These are phyloP conservation scores for Balearica regulorum DNA, from an alignment of 2,797 vertebrate genomes.

Conservation along the genomic window DNA sequence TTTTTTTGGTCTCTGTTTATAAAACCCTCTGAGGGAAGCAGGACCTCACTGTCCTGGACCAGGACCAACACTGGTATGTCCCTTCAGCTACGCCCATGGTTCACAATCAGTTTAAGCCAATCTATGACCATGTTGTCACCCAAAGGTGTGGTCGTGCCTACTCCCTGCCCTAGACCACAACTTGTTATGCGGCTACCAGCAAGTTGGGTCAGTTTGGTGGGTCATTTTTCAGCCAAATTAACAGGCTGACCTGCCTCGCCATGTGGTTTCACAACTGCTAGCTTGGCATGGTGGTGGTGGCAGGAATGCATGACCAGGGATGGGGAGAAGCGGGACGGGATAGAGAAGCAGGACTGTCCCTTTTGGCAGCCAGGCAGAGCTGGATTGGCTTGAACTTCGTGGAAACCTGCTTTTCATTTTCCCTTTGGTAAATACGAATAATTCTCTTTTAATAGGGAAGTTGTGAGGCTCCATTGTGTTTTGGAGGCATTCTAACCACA, in stretches of 20 bases:
- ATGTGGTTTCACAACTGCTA: neutral
- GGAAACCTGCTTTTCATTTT: constrained; percentile 51
- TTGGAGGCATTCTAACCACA: neutral
- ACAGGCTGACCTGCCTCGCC: neutral
- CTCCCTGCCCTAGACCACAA: neutral
- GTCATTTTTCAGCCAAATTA: neutral
- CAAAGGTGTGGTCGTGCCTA: neutral
- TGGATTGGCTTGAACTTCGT: neutral
- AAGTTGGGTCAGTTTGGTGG: neutral
- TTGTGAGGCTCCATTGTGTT: neutral
- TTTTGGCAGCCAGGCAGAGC: neutral
- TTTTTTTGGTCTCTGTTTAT: neutral
- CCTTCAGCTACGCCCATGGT: fast-evolving
- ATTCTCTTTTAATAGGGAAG: constrained; percentile 21
- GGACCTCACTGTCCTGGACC: neutral
- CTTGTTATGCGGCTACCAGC: neutral
- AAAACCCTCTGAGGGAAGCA: neutral
- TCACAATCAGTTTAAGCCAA: neutral
- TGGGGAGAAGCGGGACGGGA: neutral
- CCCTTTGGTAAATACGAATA: neutral
- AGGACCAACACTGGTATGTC: neutral
- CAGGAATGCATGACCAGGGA: neutral
- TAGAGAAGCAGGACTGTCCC: neutral
- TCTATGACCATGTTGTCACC: neutral
- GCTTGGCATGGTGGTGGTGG: neutral